Evolutionary conservation across 2,888 invertebrate genomes (phyloP).

Genomic region (Amblyteles armatorius): DNA sequence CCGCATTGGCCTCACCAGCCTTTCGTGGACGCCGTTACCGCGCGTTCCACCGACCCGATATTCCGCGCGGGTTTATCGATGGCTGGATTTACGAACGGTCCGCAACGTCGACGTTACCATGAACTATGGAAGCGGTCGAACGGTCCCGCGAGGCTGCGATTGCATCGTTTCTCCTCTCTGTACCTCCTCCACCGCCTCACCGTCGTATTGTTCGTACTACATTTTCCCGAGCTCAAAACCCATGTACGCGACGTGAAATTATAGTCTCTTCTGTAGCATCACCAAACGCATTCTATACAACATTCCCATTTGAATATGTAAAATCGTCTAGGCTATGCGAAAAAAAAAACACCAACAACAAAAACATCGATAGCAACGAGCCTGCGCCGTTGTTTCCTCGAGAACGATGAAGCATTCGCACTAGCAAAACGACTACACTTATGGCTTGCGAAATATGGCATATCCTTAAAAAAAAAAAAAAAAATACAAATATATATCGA

Average conservation of each 20-base stretch:
- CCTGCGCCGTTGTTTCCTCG: too few relatives aligned
- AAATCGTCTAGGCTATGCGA: not conserved
- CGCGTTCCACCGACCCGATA: slow-evolving; percentile 56
- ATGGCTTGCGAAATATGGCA: too few relatives aligned
- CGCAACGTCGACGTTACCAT: slow-evolving; percentile 66
- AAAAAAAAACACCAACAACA: not conserved
- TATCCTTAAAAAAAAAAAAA: too few relatives aligned
- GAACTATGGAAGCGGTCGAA: slow-evolving; percentile 58
- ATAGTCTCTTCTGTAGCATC: slow-evolving; percentile 24
- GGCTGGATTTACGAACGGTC: slow-evolving; percentile 69
- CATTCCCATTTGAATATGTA: slow-evolving; percentile 18
- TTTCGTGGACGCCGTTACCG: slow-evolving; percentile 27
- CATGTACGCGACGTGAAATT: slow-evolving; percentile 21
- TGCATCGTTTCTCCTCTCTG: slow-evolving; percentile 42
- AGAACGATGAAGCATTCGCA: too few relatives aligned
- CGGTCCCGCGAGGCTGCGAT: slow-evolving; percentile 58
- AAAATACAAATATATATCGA: too few relatives aligned
- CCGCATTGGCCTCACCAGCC: slow-evolving; percentile 13
- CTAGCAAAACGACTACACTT: too few relatives aligned
- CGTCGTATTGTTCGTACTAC: slow-evolving; percentile 30
- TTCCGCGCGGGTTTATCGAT: slow-evolving; percentile 68
- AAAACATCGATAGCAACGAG: not conserved
- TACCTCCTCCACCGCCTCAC: slow-evolving; percentile 21
- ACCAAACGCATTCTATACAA: slow-evolving; percentile 9
- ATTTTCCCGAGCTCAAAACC: slow-evolving; percentile 18